These are phyloP conservation scores for Biston betularia DNA, from an alignment of 2,888 invertebrate genomes.

Conservation along the genomic window DNA sequence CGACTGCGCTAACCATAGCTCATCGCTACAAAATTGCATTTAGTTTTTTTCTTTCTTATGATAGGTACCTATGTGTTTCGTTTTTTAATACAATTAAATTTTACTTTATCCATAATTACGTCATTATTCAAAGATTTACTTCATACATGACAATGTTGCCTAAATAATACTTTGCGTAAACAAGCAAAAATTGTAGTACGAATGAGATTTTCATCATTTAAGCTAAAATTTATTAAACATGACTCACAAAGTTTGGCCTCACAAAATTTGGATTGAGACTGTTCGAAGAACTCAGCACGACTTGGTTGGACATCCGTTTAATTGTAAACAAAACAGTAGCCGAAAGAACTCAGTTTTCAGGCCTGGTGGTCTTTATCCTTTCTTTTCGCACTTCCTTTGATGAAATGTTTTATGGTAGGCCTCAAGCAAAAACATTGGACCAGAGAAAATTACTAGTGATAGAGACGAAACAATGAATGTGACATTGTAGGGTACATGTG, in stretches of 20 bases:
- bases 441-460: constrained; percentile 78
- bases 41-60: no score
- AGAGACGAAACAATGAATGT: constrained; percentile 72
- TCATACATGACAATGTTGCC: no score
- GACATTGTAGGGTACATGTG: constrained; percentile 60
- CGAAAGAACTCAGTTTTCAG: constrained; percentile 34
- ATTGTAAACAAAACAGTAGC: constrained; percentile 65
- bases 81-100: no score
- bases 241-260: constrained; percentile 46
- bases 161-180: no score
- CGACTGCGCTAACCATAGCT: no score
- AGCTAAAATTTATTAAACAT: constrained; percentile 33
- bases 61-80: no score
- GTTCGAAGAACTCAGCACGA: constrained; percentile 51
- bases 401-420: constrained; percentile 46
- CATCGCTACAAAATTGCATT: no score
- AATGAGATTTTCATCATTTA: no score
- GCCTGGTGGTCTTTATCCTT: constrained; percentile 71
- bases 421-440: constrained; percentile 70
- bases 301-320: constrained; percentile 56
- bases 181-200: no score
- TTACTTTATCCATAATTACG: no score
- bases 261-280: constrained; percentile 45
- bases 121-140: no score
- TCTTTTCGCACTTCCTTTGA: constrained; percentile 68